phyloP scores from a whole-genome alignment of 2,797 vertebrate genomes.

The Perdix hodgsoniae region DNA sequence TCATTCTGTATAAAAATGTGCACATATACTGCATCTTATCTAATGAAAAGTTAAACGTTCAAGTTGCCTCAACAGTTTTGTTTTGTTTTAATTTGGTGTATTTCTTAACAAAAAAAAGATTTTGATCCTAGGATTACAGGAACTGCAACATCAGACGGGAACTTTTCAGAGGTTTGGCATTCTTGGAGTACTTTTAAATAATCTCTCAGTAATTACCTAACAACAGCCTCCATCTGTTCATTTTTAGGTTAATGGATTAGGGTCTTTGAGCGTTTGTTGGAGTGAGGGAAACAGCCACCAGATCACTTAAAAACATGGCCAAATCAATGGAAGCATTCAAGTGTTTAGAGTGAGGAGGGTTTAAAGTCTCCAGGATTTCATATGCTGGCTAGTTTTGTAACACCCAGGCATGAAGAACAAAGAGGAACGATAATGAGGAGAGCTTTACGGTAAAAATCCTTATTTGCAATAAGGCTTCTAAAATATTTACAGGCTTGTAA shows the following conservation, averaged over 20 bases:
- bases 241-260: conserved; percentile 13
- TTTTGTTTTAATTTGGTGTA: neutral
- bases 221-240: neutral
- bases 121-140: neutral
- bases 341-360: neutral
- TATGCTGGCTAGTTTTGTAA: neutral
- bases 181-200: conserved; percentile 21
- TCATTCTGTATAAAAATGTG: neutral
- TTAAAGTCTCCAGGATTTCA: neutral
- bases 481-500: neutral
- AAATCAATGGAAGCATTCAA: neutral
- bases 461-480: neutral
- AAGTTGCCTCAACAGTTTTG: neutral
- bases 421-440: neutral
- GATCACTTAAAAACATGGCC: neutral
- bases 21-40: neutral
- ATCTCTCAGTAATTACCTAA: neutral
- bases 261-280: neutral
- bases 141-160: neutral
- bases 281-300: neutral
- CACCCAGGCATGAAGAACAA: neutral
- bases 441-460: neutral
- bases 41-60: neutral
- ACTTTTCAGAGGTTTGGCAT: neutral
- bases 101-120: neutral